Percentiles rank a stretch among this genome's conserved stretches.
These are phyloP conservation scores for Miniopterus natalensis DNA, from an alignment of 2,113 vertebrate species.

Conservation along the genomic window DNA sequence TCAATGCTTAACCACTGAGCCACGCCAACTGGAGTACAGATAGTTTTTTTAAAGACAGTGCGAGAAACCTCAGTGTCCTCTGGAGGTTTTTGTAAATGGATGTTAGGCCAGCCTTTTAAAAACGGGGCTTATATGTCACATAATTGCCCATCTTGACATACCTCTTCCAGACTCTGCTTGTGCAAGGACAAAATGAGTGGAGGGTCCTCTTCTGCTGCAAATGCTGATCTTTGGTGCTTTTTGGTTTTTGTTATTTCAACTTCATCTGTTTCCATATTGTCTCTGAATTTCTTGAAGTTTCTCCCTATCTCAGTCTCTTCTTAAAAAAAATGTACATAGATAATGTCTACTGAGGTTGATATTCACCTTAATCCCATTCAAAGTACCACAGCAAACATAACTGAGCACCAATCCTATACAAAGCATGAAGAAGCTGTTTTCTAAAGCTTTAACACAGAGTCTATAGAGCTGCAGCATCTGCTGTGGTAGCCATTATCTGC, in stretches of 20 bases:
- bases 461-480: background rate
- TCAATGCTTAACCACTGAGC: no score
- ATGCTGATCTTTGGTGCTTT: background rate
- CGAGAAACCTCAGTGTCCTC: background rate
- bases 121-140: background rate
- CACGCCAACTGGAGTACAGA: no score
- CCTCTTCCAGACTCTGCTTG: background rate
- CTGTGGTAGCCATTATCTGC: background rate
- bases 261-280: conserved; percentile 19
- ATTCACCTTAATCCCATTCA: background rate
- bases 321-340: background rate
- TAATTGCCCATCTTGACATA: background rate
- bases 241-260: background rate
- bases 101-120: background rate
- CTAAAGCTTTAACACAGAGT: background rate
- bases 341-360: background rate
- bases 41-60: conserved; percentile 13
- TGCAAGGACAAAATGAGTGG: background rate
- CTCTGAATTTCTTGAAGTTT: conserved; percentile 40
- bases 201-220: background rate
- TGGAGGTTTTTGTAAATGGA: conserved; percentile 37
- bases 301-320: background rate
- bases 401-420: background rate
- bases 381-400: background rate
- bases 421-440: background rate